Evolutionary conservation across 1,140 invertebrate genomes (phyloP).

Genomic region (Xylocopa sonorina): DNA sequence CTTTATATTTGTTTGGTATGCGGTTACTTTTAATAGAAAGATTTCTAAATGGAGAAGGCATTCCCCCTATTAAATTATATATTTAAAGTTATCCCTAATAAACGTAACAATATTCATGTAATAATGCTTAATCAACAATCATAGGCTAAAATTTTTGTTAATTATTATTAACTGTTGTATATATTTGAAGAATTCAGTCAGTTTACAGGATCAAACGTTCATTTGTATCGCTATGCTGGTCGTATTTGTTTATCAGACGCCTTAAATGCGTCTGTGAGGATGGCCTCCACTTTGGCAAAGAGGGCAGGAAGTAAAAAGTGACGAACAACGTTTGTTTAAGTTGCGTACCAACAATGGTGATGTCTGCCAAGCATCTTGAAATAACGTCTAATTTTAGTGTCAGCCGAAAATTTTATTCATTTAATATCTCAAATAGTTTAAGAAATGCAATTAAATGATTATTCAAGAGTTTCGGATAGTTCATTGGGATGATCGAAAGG

Average conservation of each 20-base stretch:
- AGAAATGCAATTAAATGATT: too few species aligned
- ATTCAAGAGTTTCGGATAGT: too few species aligned
- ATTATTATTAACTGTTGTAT: too few species aligned
- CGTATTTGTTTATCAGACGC: conserved; percentile 3
- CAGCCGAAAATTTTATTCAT: too few species aligned
- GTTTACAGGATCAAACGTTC: background rate
- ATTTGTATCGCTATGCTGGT: background rate
- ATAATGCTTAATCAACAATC: too few species aligned
- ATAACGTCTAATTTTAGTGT: conserved; percentile 24
- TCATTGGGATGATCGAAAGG: too few species aligned
- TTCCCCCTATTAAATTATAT: too few species aligned
- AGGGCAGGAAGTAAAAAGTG: background rate
- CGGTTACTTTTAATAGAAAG: background rate
- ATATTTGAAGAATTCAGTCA: too few species aligned
- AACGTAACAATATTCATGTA: too few species aligned
- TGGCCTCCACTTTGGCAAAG: background rate
- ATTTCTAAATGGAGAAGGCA: background rate
- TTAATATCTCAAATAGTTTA: too few species aligned
- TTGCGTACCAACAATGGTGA: background rate
- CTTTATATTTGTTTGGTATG: background rate
- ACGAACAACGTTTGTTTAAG: background rate
- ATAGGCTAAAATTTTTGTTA: too few species aligned
- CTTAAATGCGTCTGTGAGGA: background rate
- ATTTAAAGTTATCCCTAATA: too few species aligned
- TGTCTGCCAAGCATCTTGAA: conserved; percentile 9